These are phyloP conservation scores for Micronisus gabar DNA, from an alignment of 2,113 vertebrate genomes.

Conservation along the genomic window DNA sequence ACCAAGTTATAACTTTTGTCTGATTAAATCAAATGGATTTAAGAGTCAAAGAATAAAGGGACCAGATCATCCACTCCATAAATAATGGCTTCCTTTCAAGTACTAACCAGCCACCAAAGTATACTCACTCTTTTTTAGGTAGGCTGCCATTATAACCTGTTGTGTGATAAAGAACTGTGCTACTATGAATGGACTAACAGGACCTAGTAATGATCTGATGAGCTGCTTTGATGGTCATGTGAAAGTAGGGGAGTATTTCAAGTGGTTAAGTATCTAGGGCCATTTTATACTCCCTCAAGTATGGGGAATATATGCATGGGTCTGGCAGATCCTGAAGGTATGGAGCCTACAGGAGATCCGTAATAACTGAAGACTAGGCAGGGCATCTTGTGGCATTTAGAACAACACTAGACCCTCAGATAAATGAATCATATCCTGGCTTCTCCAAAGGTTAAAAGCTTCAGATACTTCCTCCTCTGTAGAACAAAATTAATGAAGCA, in stretches of 20 bases:
- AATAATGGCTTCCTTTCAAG: not conserved
- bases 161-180: not conserved
- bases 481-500: not conserved
- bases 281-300: not conserved
- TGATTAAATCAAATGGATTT: not conserved
- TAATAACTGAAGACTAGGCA: not conserved
- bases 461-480: not conserved
- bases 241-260: not conserved
- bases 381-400: not conserved
- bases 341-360: not conserved
- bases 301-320: not conserved
- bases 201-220: not conserved
- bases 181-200: not conserved
- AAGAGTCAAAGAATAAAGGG: not conserved
- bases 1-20: not conserved
- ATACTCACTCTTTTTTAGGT: not conserved
- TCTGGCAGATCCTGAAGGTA: not conserved
- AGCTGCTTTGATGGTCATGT: not conserved
- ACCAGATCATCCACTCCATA: not conserved
- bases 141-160: not conserved
- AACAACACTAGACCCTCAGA: not conserved
- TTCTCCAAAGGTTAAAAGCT: not conserved
- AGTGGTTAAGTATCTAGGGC: not conserved
- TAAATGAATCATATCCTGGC: not conserved
- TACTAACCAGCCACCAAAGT: not conserved